Conservation (phyloP, 2,797 vertebrate genomes). For the Rhabdophis nuchalis region DNA sequence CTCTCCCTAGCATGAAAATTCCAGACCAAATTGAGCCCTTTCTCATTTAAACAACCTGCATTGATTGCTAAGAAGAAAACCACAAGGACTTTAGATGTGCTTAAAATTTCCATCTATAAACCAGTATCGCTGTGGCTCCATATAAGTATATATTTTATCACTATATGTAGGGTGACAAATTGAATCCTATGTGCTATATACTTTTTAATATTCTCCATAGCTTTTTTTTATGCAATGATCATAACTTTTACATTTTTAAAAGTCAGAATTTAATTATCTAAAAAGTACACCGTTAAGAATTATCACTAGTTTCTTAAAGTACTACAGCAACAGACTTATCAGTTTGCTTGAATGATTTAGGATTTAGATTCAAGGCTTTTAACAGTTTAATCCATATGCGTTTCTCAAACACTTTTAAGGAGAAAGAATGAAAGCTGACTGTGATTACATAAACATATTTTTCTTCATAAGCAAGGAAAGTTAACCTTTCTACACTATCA, state of each 20-base stretch:
- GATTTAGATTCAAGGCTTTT: background rate
- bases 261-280: background rate
- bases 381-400: background rate
- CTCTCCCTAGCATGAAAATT: background rate
- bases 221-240: background rate
- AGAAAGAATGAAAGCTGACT: background rate
- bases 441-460: background rate
- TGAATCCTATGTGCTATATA: background rate
- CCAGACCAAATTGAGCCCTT: background rate
- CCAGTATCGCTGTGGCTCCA: background rate
- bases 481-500: background rate
- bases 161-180: background rate
- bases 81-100: background rate
- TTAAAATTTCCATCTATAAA: background rate
- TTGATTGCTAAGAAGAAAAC: background rate
- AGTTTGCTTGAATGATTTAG: background rate
- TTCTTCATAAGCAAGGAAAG: background rate
- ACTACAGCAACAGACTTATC: background rate
- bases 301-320: background rate
- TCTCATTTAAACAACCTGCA: background rate
- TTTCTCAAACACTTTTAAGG: background rate
- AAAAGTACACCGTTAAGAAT: background rate
- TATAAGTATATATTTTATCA: background rate
- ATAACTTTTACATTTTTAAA: background rate
- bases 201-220: background rate